Evolutionary conservation across 2,113 vertebrate species (phyloP).

Genomic region (Natator depressus): DNA sequence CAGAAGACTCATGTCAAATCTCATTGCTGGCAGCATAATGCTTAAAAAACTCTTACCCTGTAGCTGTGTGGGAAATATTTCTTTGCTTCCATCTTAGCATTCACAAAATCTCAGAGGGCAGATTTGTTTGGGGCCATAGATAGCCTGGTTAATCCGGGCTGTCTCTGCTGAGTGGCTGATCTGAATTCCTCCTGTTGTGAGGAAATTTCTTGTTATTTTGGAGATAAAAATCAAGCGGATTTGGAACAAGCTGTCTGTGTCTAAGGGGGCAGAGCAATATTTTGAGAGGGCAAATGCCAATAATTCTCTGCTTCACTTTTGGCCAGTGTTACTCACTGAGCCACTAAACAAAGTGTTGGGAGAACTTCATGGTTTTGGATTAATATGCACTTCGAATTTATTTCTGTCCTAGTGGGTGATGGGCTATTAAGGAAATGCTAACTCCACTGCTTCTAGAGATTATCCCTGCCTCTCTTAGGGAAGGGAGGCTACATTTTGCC

Average conservation of each 20-base stretch:
- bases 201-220: conserved; percentile 67
- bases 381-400: conserved; percentile 22
- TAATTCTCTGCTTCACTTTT: conserved; percentile 48
- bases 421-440: conserved; percentile 27
- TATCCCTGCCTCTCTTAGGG: background rate
- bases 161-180: conserved; percentile 37
- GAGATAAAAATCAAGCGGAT: conserved; percentile 63
- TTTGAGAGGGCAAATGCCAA: conserved; percentile 65
- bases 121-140: conserved; percentile 57
- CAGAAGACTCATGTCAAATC: background rate
- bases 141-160: conserved; percentile 38
- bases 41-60: background rate
- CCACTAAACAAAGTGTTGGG: conserved; percentile 40
- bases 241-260: conserved; percentile 56
- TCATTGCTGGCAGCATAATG: background rate
- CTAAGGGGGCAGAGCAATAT: conserved; percentile 65
- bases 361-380: conserved; percentile 34
- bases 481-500: background rate
- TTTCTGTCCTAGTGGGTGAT: conserved; percentile 21
- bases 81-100: conserved; percentile 40
- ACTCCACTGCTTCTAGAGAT: background rate
- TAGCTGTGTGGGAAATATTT: conserved; percentile 28
- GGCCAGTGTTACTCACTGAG: conserved; percentile 47
- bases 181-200: conserved; percentile 52
- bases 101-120: background rate